phyloP scores from a whole-genome alignment of 35 echinoderm and acorn worm genomes.

The Ophioderma brevispina region DNA sequence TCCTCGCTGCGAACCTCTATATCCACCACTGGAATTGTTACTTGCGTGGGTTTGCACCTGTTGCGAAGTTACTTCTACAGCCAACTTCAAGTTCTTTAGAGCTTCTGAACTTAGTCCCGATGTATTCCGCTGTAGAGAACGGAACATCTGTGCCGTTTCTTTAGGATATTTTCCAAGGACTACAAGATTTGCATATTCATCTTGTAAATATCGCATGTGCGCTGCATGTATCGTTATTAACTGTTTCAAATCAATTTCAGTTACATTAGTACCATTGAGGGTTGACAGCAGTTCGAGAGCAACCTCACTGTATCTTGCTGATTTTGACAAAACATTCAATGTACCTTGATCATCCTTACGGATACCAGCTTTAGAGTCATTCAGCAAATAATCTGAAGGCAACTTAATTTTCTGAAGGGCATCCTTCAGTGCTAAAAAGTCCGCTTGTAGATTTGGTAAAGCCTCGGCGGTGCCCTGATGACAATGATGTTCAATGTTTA shows the following conservation, averaged over 20 bases:
- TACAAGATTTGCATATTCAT: background rate
- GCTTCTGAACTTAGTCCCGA: background rate
- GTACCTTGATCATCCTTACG: background rate
- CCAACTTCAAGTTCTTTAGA: background rate
- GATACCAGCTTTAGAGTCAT: too few relatives aligned
- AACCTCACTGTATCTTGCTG: background rate
- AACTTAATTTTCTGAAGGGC: too few relatives aligned
- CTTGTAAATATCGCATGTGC: background rate
- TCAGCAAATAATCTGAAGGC: too few relatives aligned
- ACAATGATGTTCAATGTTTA: background rate
- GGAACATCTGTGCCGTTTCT: background rate
- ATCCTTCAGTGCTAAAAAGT: too few relatives aligned
- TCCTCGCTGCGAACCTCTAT: background rate
- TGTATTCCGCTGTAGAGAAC: background rate
- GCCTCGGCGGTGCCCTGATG: background rate
- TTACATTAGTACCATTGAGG: background rate
- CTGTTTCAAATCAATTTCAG: background rate
- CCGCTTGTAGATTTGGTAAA: too few relatives aligned
- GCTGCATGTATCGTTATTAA: background rate
- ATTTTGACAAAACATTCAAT: background rate
- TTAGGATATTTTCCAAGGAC: background rate
- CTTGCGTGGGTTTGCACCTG: background rate
- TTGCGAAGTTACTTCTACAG: background rate
- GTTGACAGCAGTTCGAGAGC: background rate
- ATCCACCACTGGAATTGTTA: background rate